Conservation (phyloP, 1,140 invertebrate species). For the Aethina tumida region DNA sequence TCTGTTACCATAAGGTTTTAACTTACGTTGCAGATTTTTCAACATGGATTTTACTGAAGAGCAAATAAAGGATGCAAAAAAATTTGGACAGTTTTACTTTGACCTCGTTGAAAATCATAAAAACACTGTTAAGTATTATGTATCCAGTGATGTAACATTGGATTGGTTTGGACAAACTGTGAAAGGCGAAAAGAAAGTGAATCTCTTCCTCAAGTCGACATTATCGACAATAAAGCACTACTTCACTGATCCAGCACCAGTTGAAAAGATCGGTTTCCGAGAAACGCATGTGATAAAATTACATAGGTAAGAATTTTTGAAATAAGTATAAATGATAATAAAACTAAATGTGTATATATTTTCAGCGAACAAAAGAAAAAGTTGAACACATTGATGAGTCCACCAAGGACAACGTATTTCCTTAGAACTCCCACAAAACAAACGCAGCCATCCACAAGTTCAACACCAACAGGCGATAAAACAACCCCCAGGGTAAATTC, state of each 20-base stretch:
- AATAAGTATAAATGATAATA: neutral
- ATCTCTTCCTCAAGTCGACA: conserved; percentile 23
- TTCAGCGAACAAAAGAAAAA: conserved; percentile 14
- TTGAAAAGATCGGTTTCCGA: conserved; percentile 27
- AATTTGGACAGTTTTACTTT: conserved; percentile 27
- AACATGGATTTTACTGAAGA: conserved; percentile 17
- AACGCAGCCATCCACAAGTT: conserved; percentile 19
- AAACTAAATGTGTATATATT: conserved; percentile 5
- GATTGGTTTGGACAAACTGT: conserved; percentile 49
- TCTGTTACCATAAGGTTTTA: neutral
- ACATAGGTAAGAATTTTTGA: conserved; percentile 19
- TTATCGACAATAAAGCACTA: conserved; percentile 23
- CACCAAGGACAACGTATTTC: conserved; percentile 12
- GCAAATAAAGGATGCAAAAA: conserved; percentile 21
- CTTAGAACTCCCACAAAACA: conserved; percentile 17
- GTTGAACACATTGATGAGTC: conserved; percentile 17
- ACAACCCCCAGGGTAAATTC: no score
- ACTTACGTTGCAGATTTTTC: neutral
- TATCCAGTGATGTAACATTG: conserved; percentile 42
- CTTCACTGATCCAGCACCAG: conserved; percentile 21
- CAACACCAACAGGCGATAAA: conserved; percentile 16
- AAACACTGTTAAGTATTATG: conserved; percentile 32
- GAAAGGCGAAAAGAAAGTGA: conserved; percentile 40
- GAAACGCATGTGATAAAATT: conserved; percentile 25
- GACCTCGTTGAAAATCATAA: conserved; percentile 31